Conservation (phyloP, 2,888 invertebrate species). For the Poecilobothrus nobilitatus region DNA sequence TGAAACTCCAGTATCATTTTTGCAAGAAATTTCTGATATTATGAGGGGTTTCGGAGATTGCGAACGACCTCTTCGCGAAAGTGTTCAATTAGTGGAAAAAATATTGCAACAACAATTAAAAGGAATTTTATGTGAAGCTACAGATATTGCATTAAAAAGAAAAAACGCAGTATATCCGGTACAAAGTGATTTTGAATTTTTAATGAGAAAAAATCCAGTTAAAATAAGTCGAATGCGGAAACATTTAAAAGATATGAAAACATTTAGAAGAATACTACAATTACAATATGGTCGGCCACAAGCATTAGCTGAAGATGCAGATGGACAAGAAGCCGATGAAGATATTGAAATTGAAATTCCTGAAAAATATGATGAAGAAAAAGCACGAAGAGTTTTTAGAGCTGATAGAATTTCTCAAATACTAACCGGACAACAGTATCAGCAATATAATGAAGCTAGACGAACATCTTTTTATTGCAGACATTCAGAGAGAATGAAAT, state of each 20-base stretch:
- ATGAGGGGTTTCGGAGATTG: conserved; percentile 93
- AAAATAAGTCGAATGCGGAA: conserved; percentile 68
- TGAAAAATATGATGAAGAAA: conserved; percentile 44
- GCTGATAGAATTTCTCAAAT: conserved; percentile 55
- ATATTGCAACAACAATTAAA: conserved; percentile 74
- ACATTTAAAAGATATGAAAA: conserved; percentile 56
- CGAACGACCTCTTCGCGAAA: conserved; percentile 68
- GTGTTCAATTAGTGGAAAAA: conserved; percentile 75
- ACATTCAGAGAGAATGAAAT: conserved; percentile 47
- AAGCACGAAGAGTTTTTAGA: conserved; percentile 44
- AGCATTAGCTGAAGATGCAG: conserved; percentile 40
- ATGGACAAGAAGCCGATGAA: conserved; percentile 48
- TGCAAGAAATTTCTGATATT: conserved; percentile 66
- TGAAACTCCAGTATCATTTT: background rate
- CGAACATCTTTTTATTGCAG: conserved; percentile 61
- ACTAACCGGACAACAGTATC: conserved; percentile 54
- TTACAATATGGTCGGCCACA: conserved; percentile 38
- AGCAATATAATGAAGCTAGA: conserved; percentile 71
- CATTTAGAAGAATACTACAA: conserved; percentile 36
- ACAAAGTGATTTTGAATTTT: conserved; percentile 65
- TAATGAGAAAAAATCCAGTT: conserved; percentile 71
- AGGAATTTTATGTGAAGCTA: conserved; percentile 66
- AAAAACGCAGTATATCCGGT: conserved; percentile 51
- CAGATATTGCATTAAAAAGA: conserved; percentile 56
- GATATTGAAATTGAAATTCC: conserved; percentile 46